Base-by-base conservation (phyloP, 2,888 invertebrate species). In the Neoascia interrupta region DNA sequence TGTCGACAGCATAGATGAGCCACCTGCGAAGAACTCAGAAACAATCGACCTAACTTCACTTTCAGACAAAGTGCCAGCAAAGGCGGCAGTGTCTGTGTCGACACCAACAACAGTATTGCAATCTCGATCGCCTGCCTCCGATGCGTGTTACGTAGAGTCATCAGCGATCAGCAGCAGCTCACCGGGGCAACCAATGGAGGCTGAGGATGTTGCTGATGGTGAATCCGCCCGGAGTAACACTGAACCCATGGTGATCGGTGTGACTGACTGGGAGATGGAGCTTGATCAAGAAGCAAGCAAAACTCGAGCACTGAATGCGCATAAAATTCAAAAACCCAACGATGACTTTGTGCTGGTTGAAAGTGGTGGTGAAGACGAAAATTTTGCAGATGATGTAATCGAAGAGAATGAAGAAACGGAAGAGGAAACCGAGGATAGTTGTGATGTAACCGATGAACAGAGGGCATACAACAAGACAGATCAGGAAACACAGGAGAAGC, bases 251-350 rank as follows among this genome's bases (percentile, higher is more conserved):
- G 84, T 87, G 18, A 83, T 87, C 4, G 86, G 86, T 69, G 85
- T 86, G 11, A 88, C 88, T 15, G 92, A 92, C 82, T 92, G 92
- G 92, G 92, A 92, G 85, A 91, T 91, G 88, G 92, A 92, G 83
- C 85, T 92, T 39, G 92, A 92, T 76, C 90, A 91, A 74, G 91
- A 88, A 41, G 85, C 86, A 4, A 81, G 49, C 13, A 81, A 81
- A 54, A 16, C 66, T 11, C 49, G 72, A 16, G 75, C 64, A 15
- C 49, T 72, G 5, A 64, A 53, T 37, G 53, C 60, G 82, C 86
- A 64, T 68, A 81, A 53, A 13, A 39, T 21, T 16, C 56, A 70
- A 28, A 75, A 51, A n/a, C 31, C 36, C 11, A 70, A 45, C 49
- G 43, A 34, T 8, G 66, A 66, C 0, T 56, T 15, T 1, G 51